Base-by-base conservation (phyloP, 2,797 vertebrate genomes). In the Peromyscus melanophrys region DNA sequence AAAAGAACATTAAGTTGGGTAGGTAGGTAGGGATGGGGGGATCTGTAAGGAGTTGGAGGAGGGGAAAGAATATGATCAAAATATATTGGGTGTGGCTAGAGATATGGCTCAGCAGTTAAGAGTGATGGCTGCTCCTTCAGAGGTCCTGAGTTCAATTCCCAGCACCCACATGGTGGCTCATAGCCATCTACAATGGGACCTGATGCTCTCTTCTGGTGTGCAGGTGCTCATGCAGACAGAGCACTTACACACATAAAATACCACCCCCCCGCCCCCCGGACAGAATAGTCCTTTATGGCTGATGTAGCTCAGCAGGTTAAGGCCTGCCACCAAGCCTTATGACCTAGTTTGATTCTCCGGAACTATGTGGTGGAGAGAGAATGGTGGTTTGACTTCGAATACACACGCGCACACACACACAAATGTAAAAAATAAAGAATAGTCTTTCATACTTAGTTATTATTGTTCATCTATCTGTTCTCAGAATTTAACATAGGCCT, bases 401-500 rank as follows among this genome's bases (percentile, higher is more conserved):
- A 31, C 7, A 29, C 23, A 37, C 9, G 37, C 21, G 27, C 31
- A 57, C 34, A n/a, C 12, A 34, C 7, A 82, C 7, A 29, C 7
- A 52, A 6, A 73, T 12, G 71, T 73, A 13, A 82, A 16, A 82
- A 7, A 29, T 11, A 43, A 83, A 43, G 2, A 59, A 40, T 7
- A 85, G 27, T 46, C 17, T 63, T 69, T 86, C 46, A 86, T 23
- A 49, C 31, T 86, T 31, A 73, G 52, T 49, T 77, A 76, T 31
- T 90, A 90, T 12, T 71, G 10, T 84, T 95, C 31, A 43, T 65
- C 34, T 87, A 78, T 59, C 7, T 59, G 80, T 13, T 78, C 25
- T 94, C 63, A 85, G 83, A 91, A 87, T 76, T 94, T 75, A 81
- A 82, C 65, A 76, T 12, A 57, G 52, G 8, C 31, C 92, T 84